Evolutionary conservation across 2,113 vertebrate species (phyloP), one percentile per base, ranked within the genome.

Genomic region (Clarias macrocephalus): DNA sequence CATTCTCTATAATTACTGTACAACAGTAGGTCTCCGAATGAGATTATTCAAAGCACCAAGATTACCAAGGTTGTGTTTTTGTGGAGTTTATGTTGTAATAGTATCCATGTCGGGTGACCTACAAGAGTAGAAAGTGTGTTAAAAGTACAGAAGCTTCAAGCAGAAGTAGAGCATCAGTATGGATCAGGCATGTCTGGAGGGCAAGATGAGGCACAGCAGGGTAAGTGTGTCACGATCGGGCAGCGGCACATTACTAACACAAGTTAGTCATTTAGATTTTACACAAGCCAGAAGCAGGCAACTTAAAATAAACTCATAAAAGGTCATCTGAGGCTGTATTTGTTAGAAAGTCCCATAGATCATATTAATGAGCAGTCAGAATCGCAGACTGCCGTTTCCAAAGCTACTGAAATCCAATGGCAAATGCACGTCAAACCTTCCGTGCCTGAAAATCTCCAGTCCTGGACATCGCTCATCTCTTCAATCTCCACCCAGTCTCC

Each of bases 351-450:
- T 80, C 82, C 16, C 30, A 88, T 85, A 85, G 83, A 63, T 87
- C 87, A 84, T 66, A 76, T 65, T 85, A 80, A 72, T 77, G 63
- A 86, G 82, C 62, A 57, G 72, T 84, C 25, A 80, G 75, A 81
- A 80, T 79, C 28, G 28, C 33, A 84, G 84, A 21, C 57, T 54
- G 12, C 79, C 52, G 19, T n/a, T 60, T 76, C 54, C 28, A 86
- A 42, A n/a, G 28, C 62, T 70, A 72, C 79, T 76, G 65, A n/a
- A 75, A 63, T 42, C 66, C 1, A 80, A 52, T 48, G 16, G 30
- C 25, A 66, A 86, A 30, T 75, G 56, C 28, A 54, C 6, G 30
- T 56, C 62, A 33, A 73, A 56, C 15, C 25, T 57, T 37, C 30
- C 77, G 23, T 75, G 60, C n/a, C 77, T 42, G 59, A 76, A 56